Base-by-base conservation (phyloP, 2,113 vertebrate genomes). In the Oreochromis niloticus region DNA sequence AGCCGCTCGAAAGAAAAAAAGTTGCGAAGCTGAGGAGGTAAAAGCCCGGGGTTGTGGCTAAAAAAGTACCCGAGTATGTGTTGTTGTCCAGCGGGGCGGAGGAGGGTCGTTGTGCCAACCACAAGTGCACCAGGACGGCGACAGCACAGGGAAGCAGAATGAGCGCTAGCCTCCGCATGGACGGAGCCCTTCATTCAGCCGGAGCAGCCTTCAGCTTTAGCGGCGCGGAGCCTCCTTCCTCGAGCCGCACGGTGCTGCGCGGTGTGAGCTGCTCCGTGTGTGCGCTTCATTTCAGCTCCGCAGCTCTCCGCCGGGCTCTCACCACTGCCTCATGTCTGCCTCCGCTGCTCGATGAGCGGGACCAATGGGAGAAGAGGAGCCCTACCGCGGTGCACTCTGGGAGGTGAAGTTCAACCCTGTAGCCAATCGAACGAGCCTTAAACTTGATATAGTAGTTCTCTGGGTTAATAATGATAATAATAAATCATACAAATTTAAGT, bases 151-250 rank as follows among this genome's bases (percentile, higher is more conserved):
- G 97, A 89, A 97, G 96, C 95, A 97, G 85, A 92, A 97, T 86
- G 95, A 97, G 96, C 91, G 97, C 95, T 95, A 97, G 97, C 95
- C 96, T 97, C 96, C 97, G 97, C 98, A 98, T 98, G 97, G 98
- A 98, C 96, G 94, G 91, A 94, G 91, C 90, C 89, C 95, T 96
- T 91, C 90, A 92, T 89, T 88, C 87, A 88, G 85, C 86, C 91
- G 95, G 89, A 90, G 92, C 83, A 86, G 90, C 86, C 54, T 94
- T 85, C 89, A 92, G 94, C 91, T 87, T 81, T 24, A 36, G 89
- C 81, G 88, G 82, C 80, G 83, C 55, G 73, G 85, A 92, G 88
- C 83, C 84, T 91, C 83, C 83, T 88, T 91, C 92, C 81, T 73
- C 55, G 87, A 89, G 91, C 86, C 82, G 85, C 91, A 79, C 83